Evolutionary conservation across 1,140 invertebrate species (phyloP), one percentile per base, ranked within the genome.

Genomic region (Drosophila pseudoananassae): DNA sequence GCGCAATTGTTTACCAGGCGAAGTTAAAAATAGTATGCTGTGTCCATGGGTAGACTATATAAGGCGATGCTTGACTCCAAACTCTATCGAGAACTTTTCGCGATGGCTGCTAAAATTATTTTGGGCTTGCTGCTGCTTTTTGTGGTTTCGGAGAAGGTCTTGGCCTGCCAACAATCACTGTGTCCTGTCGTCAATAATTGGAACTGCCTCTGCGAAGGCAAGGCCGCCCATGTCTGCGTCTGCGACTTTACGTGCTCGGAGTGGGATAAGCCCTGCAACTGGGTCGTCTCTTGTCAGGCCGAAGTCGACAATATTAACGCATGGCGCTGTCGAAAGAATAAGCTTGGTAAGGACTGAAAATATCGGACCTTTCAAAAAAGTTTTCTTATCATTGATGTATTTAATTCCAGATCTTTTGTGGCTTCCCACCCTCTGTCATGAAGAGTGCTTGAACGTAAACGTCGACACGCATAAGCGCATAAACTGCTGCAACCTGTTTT

Each of bases 241-340:
- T 74, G 71, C 14, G 71, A 74, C 12, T 74, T 74, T 3, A 74
- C 71, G 25, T 74, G 71, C n/a, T 56, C 71, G 23, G 71, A 47
- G 9, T 74, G 71, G 71, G 71, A 74, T 12, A 64, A 74, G 5
- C 70, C 71, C 58, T 74, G 71, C 58, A 74, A 74, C 20, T 74
- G 71, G 71, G 59, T 54, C 1, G 12, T 56, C 14, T 64, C 40
- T 7, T 74, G 71, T 10, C 0, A 8, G 2, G 14, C 9, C 0
- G 71, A 74, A n/a, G 14, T 74, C 10, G 4, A 0, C 0, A 27
- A 29, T 10, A 74, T 74, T 15, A 74, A 74, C 5, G 0, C 1
- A 0, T 4, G 2, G 12, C 70, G 71, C 1, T 5, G 2, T 4
- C 4, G 3, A 4, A 56, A 36, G 8, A 56, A 51, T 5, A 74